Evolutionary conservation across 1,140 invertebrate species (phyloP).

Genomic region (Atta texana): DNA sequence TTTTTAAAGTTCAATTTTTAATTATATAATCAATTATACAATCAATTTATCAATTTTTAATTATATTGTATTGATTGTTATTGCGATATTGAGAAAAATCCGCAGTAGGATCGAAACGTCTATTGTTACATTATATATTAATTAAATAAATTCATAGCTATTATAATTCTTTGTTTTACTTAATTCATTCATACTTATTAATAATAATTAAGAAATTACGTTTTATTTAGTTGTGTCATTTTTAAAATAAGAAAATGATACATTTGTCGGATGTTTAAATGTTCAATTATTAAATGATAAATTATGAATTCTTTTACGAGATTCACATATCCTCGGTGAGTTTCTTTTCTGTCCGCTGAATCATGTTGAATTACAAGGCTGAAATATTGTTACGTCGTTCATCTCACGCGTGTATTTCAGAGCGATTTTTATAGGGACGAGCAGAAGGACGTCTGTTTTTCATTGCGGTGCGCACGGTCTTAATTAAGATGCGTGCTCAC

Average conservation of each 20-base stretch:
- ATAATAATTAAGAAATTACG: too few species aligned
- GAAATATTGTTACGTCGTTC: not conserved
- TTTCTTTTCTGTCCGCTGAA: not conserved
- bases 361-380: not conserved
- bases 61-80: too few species aligned
- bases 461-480: conserved; percentile 25
- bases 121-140: too few species aligned
- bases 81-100: too few species aligned
- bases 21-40: too few species aligned
- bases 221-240: too few species aligned
- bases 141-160: too few species aligned
- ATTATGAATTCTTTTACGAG: not conserved
- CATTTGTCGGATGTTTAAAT: not conserved
- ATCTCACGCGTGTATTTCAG: not conserved
- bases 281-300: not conserved
- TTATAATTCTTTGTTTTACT: too few species aligned
- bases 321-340: not conserved
- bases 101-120: too few species aligned
- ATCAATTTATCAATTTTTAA: too few species aligned
- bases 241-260: not conserved
- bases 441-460: conserved; percentile 11
- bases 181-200: too few species aligned
- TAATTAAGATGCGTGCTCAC: conserved; percentile 60
- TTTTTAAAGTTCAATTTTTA: too few species aligned
- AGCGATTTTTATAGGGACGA: not conserved